phyloP scores from a whole-genome alignment of 2,113 vertebrate species.

The Danionella cerebrum region DNA sequence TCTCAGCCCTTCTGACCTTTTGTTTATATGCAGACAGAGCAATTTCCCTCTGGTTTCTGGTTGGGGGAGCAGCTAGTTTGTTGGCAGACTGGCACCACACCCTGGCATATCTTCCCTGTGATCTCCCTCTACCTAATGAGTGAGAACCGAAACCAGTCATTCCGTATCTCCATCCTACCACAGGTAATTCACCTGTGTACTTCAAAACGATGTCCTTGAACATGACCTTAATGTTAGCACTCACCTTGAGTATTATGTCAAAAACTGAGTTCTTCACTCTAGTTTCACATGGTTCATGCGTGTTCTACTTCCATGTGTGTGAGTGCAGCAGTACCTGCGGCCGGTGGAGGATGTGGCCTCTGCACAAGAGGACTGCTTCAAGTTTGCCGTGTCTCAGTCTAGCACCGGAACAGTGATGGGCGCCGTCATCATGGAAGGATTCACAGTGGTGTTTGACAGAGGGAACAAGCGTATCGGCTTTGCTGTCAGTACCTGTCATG shows the following conservation, averaged over 20 bases:
- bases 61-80: constrained; percentile 95
- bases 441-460: constrained; percentile 93
- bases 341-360: constrained; percentile 93
- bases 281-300: too few relatives aligned
- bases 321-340: constrained; percentile 86
- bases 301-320: neutral
- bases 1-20: neutral
- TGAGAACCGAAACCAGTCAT: constrained; percentile 92
- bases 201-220: too few relatives aligned
- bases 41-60: constrained; percentile 94
- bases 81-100: constrained; percentile 92
- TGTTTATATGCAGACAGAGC: constrained; percentile 77
- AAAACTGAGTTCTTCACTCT: too few relatives aligned
- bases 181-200: constrained; percentile 67
- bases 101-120: constrained; percentile 95
- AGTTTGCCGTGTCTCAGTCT: constrained; percentile 95
- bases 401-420: constrained; percentile 96
- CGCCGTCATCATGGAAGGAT: constrained; percentile 97
- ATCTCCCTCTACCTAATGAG: constrained; percentile 97
- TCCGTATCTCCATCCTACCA: constrained; percentile 94
- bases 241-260: too few relatives aligned
- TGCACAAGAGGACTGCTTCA: constrained; percentile 93
- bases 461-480: constrained; percentile 88
- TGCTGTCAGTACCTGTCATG: constrained; percentile 89
- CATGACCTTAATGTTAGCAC: too few relatives aligned